Conservation (phyloP, 2,113 vertebrate species). For the Pelvicachromis taeniatus region DNA sequence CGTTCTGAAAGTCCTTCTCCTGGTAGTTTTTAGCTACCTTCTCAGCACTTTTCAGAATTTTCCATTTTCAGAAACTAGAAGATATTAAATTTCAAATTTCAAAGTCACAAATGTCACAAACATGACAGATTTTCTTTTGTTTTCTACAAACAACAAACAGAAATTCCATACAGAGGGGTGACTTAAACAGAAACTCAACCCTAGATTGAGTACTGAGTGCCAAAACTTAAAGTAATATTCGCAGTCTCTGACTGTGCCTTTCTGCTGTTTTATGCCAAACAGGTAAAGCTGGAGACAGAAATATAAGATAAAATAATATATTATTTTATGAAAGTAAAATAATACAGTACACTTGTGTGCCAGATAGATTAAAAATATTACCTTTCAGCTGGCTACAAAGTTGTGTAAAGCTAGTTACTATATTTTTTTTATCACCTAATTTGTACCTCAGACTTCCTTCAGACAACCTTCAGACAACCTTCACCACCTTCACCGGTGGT, state of each 20-base stretch:
- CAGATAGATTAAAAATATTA: no score
- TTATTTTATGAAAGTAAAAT: neutral
- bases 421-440: neutral
- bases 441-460: no score
- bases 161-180: neutral
- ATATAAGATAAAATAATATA: neutral
- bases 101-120: neutral
- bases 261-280: neutral
- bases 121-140: neutral
- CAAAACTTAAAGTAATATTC: neutral
- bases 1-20: neutral
- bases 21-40: neutral
- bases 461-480: no score
- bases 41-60: neutral
- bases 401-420: neutral
- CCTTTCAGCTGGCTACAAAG: neutral
- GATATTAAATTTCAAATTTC: neutral
- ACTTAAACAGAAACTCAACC: neutral
- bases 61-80: neutral
- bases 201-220: neutral
- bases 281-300: neutral
- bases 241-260: neutral
- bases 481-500: neutral
- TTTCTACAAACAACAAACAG: neutral
- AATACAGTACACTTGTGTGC: neutral